Percentiles rank a stretch among this genome's conserved stretches.
phyloP scores from a whole-genome alignment of 2,113 vertebrate genomes.

The Austrofundulus limnaeus region DNA sequence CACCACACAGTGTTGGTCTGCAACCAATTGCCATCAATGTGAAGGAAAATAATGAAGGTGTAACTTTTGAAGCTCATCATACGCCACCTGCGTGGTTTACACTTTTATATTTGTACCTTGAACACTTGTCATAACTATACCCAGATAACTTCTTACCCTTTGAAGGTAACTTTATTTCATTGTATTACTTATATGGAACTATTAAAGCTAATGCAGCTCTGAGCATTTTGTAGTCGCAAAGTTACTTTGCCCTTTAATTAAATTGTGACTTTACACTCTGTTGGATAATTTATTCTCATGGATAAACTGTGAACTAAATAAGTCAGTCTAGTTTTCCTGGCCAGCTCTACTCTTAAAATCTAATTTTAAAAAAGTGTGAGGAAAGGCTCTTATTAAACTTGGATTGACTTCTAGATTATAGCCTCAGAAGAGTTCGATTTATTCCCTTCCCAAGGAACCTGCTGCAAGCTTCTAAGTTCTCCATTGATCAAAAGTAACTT shows the following conservation, averaged over 20 bases:
- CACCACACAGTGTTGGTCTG: too few species aligned
- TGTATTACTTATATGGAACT: not conserved
- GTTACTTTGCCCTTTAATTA: not conserved
- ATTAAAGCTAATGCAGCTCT: conserved; percentile 1
- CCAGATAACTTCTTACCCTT: not conserved
- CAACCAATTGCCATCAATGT: too few species aligned
- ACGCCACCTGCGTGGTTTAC: too few species aligned
- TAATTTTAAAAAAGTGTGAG: conserved; percentile 6
- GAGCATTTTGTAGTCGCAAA: not conserved
- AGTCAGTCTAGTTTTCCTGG: not conserved
- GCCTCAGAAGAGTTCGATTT: conserved; percentile 12
- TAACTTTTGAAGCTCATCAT: not conserved
- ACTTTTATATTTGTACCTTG: not conserved
- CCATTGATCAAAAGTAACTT: conserved; percentile 19
- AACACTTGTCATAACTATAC: not conserved
- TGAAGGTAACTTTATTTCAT: not conserved
- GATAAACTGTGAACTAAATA: conserved; percentile 7
- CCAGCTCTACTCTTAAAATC: conserved; percentile 3
- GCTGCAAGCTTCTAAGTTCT: conserved; percentile 1
- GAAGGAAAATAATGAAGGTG: too few species aligned
- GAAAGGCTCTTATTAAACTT: conserved; percentile 12
- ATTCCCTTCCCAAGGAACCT: not conserved
- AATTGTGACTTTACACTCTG: not conserved
- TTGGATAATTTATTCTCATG: not conserved
- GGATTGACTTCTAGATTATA: conserved; percentile 19